phyloP scores from a whole-genome alignment of 1,140 invertebrate species.

The Diachasmimorpha longicaudata region DNA sequence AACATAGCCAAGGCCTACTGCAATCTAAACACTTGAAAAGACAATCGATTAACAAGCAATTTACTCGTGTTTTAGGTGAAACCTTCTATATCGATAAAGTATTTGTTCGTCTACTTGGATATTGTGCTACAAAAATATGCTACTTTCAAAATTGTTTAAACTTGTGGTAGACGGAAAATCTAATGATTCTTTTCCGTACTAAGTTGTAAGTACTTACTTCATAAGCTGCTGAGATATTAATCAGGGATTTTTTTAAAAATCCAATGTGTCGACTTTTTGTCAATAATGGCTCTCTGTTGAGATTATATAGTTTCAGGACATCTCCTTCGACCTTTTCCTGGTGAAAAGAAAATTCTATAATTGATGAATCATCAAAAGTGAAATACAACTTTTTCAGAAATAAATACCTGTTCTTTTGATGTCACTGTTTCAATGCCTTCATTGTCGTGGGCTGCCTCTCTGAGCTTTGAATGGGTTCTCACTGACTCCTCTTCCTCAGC shows the following conservation, averaged over 20 bases:
- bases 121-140: no score
- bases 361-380: slow-evolving; percentile 4
- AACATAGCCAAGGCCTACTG: slow-evolving; percentile 94
- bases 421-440: slow-evolving; percentile 33
- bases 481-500: slow-evolving; percentile 23
- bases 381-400: not conserved
- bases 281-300: slow-evolving; percentile 68
- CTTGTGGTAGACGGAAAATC: no score
- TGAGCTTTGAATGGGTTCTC: slow-evolving; percentile 28
- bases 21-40: slow-evolving; percentile 78
- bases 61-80: no score
- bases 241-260: slow-evolving; percentile 75
- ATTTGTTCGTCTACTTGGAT: no score
- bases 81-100: no score
- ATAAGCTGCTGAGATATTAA: slow-evolving; percentile 71
- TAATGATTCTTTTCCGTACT: no score
- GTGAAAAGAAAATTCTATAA: slow-evolving; percentile 41
- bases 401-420: slow-evolving; percentile 36
- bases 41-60: not conserved
- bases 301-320: slow-evolving; percentile 70
- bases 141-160: no score
- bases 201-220: slow-evolving; percentile 62
- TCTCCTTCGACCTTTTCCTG: slow-evolving; percentile 72
- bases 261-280: slow-evolving; percentile 69
- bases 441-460: slow-evolving; percentile 31